A percentile compares a stretch with the other conserved stretches of the same genome.
Evolutionary conservation across 2,888 invertebrate genomes (phyloP).

Genomic region (Eilema caniola): DNA sequence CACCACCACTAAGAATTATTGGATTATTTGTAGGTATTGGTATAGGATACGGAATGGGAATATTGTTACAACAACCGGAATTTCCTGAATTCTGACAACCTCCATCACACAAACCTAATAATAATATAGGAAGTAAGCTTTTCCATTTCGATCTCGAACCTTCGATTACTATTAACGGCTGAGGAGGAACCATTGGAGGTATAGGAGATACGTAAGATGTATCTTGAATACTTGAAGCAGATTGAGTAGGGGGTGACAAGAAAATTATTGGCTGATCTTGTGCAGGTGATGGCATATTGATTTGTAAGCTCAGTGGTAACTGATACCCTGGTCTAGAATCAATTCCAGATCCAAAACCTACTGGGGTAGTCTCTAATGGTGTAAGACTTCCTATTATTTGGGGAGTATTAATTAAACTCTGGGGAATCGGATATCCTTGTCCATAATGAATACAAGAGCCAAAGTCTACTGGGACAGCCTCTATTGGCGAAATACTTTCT

Average conservation of each 20-base stretch:
- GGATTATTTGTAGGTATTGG: conserved; percentile 62
- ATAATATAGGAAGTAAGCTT: conserved; percentile 61
- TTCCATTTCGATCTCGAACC: conserved; percentile 56
- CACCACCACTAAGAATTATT: conserved; percentile 45
- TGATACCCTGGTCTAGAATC: conserved; percentile 6
- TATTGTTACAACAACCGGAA: conserved; percentile 47
- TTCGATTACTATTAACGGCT: conserved; percentile 57
- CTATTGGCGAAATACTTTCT: conserved; percentile 6
- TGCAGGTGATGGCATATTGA: conserved; percentile 60
- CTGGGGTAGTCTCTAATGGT: conserved; percentile 7
- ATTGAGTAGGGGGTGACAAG: conserved; percentile 44
- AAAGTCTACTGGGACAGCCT: conserved; percentile 3
- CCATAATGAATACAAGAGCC: not conserved
- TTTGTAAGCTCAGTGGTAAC: conserved; percentile 63
- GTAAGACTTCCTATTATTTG: not conserved
- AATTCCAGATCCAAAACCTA: conserved; percentile 12
- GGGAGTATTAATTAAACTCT: not conserved
- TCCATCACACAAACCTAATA: conserved; percentile 60
- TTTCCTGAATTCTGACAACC: conserved; percentile 43
- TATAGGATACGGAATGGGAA: conserved; percentile 66
- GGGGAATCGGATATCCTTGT: not conserved
- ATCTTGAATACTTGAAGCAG: conserved; percentile 20
- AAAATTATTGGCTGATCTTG: conserved; percentile 59
- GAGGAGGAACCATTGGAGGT: conserved; percentile 38
- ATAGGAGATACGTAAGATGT: not conserved